A percentile compares a stretch with the other conserved stretches of the same genome.
Evolutionary conservation across 2,888 invertebrate genomes (phyloP).

Genomic region (Plemyria rubiginata): DNA sequence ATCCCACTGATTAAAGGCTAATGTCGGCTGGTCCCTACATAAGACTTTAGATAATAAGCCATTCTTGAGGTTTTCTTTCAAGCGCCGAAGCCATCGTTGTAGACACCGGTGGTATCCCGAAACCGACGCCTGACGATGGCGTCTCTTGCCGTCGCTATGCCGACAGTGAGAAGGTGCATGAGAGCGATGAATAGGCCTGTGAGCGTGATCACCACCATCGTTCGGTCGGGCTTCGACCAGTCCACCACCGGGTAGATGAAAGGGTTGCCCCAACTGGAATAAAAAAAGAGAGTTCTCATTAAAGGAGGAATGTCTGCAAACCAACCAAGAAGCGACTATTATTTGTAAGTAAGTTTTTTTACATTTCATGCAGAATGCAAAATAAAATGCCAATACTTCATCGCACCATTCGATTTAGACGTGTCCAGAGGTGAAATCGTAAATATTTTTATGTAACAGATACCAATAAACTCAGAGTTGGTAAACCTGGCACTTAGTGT

Average conservation of each 20-base stretch:
- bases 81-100: conserved; percentile 71
- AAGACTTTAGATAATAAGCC: neutral
- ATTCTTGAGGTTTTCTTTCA: conserved; percentile 38
- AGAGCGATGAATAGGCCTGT: conserved; percentile 88
- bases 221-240: conserved; percentile 89
- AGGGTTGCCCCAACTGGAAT: conserved; percentile 86
- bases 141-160: conserved; percentile 82
- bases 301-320: no score
- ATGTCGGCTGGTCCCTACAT: neutral
- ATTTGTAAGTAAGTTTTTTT: no score
- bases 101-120: conserved; percentile 59
- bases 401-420: no score
- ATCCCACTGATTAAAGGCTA: no score
- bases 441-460: no score
- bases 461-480: no score
- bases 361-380: no score
- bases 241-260: conserved; percentile 92
- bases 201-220: conserved; percentile 87
- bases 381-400: no score
- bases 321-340: no score
- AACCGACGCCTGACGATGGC: conserved; percentile 55
- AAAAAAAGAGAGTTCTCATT: neutral
- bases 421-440: no score
- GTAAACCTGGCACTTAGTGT: no score
- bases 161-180: conserved; percentile 87